Evolutionary conservation across 2,888 invertebrate genomes (phyloP).

Genomic region (Eretmocerus hayati): DNA sequence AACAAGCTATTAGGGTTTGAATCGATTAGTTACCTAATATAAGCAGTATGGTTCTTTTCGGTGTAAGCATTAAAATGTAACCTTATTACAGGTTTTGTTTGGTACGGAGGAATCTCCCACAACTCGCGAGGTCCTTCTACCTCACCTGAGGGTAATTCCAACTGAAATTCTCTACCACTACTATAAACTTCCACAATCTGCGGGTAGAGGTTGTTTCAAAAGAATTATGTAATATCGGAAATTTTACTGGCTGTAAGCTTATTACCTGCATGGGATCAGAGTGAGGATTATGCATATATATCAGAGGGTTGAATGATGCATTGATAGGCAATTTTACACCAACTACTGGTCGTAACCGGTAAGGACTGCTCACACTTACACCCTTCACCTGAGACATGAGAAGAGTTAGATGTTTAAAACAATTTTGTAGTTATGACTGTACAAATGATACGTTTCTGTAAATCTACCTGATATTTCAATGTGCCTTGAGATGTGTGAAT

Average conservation of each 20-base stretch:
- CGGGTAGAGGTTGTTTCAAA: conserved; percentile 2
- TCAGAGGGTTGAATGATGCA: conserved; percentile 80
- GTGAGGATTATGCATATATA: conserved; percentile 93
- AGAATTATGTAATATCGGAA: conserved; percentile 5
- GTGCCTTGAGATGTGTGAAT: conserved; percentile 93
- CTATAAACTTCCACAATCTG: conserved; percentile 75
- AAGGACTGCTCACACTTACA: conserved; percentile 82
- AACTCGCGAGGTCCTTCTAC: conserved; percentile 71
- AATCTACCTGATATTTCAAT: conserved; percentile 71
- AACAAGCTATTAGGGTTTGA: too few relatives aligned
- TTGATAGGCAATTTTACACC: conserved; percentile 88
- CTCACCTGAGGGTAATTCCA: conserved; percentile 76
- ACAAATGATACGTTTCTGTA: conserved; percentile 5
- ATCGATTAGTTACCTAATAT: conserved; percentile 57
- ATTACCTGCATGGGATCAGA: conserved; percentile 75
- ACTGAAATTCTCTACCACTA: conserved; percentile 83
- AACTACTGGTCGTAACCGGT: conserved; percentile 82
- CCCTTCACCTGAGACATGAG: conserved; percentile 60
- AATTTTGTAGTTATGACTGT: conserved; percentile 5
- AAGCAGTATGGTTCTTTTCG: conserved; percentile 78
- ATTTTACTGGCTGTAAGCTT: conserved; percentile 5
- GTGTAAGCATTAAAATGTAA: conserved; percentile 71
- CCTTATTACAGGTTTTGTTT: conserved; percentile 79
- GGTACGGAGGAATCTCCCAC: conserved; percentile 88
- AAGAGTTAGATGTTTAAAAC: conserved; percentile 2